Conservation (phyloP, 2,888 invertebrate species). For the Perithous albicinctus region DNA sequence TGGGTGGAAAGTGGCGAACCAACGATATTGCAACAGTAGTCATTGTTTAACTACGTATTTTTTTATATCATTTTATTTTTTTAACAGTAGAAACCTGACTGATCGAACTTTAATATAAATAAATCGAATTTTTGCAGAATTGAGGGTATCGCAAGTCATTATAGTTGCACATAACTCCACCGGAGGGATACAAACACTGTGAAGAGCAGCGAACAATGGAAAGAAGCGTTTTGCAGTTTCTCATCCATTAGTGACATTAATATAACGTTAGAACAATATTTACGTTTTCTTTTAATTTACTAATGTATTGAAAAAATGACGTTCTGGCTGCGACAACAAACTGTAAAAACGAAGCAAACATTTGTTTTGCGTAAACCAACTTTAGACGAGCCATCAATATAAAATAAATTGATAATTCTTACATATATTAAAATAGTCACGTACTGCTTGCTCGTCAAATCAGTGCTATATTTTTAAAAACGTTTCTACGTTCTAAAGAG, state of each 20-base stretch:
- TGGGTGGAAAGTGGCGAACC: background rate
- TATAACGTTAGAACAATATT: background rate
- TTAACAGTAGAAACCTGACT: too few relatives aligned
- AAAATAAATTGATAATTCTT: too few relatives aligned
- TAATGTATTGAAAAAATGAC: conserved; percentile 1
- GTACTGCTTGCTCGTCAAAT: too few relatives aligned
- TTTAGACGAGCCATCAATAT: background rate
- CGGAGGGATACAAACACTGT: background rate
- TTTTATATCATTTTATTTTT: background rate
- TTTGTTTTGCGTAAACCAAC: background rate
- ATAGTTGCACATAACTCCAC: background rate
- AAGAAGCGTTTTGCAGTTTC: background rate
- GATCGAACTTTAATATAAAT: too few relatives aligned
- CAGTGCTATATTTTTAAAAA: too few relatives aligned
- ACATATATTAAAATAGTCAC: too few relatives aligned
- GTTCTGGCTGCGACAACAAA: background rate
- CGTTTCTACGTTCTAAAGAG: too few relatives aligned
- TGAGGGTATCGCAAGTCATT: background rate
- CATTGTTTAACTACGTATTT: background rate
- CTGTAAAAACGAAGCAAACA: background rate
- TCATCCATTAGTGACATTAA: conserved; percentile 1
- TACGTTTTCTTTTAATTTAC: background rate
- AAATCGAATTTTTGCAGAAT: background rate
- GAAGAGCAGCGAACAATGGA: background rate
- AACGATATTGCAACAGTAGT: background rate